A percentile compares a stretch with the other conserved stretches of the same genome.
Conservation (phyloP, 2,888 invertebrate species). For the Diloba caeruleocephala region DNA sequence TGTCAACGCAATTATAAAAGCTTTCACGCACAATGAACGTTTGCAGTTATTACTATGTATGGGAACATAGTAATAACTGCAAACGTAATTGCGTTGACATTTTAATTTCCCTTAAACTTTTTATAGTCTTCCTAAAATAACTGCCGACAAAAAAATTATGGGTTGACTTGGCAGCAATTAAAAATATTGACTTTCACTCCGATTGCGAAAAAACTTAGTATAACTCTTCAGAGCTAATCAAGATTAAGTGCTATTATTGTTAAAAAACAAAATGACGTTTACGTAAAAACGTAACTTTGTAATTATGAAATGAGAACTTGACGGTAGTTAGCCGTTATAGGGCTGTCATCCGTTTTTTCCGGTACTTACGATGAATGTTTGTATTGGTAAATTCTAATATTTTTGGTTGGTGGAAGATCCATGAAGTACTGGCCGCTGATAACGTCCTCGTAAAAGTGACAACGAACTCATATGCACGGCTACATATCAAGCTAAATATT, state of each 20-base stretch:
- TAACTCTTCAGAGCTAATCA: slow-evolving; percentile 33
- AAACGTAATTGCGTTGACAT: slow-evolving; percentile 6
- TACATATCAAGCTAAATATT: no score
- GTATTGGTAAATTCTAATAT: no score
- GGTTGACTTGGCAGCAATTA: background rate
- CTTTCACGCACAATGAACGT: no score
- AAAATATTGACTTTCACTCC: slow-evolving; percentile 17
- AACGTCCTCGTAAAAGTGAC: no score
- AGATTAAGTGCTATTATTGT: slow-evolving; percentile 44
- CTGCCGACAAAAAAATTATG: background rate
- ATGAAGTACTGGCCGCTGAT: no score
- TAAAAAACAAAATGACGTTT: slow-evolving; percentile 36
- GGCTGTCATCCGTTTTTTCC: slow-evolving; percentile 13
- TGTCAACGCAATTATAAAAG: no score
- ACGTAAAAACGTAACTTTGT: slow-evolving; percentile 38
- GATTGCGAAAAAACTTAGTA: slow-evolving; percentile 10
- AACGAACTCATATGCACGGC: no score
- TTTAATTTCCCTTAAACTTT: background rate
- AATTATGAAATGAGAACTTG: slow-evolving; percentile 49
- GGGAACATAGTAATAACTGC: slow-evolving; percentile 4
- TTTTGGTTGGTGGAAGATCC: no score
- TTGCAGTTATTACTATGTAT: no score
- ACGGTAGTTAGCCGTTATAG: slow-evolving; percentile 29
- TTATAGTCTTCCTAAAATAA: slow-evolving; percentile 7
- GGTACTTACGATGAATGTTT: no score